Evolutionary conservation across 2,888 invertebrate genomes (phyloP).

Genomic region (Zygaena filipendulae): DNA sequence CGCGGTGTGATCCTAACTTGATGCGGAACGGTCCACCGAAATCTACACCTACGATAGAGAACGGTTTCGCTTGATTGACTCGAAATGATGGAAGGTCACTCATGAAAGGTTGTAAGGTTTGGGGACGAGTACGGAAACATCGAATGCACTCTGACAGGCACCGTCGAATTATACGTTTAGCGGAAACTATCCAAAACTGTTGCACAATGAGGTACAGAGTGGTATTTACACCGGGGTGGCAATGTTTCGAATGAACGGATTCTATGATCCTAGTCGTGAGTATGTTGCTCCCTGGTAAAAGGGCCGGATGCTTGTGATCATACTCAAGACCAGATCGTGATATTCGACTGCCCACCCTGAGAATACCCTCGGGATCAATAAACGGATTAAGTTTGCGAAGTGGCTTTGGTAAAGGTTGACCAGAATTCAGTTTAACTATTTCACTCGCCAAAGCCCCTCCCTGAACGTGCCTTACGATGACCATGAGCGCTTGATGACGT

Average conservation of each 20-base stretch:
- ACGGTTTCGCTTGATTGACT: constrained; percentile 10
- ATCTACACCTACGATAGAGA: constrained; percentile 10
- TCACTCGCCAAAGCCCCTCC: constrained; percentile 4
- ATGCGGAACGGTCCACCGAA: constrained; percentile 13
- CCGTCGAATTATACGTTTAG: constrained; percentile 9
- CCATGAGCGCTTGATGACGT: no score
- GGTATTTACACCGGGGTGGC: constrained; percentile 10
- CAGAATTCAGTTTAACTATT: constrained; percentile 1
- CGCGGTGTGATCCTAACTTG: constrained; percentile 6
- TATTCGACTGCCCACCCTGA: constrained; percentile 14
- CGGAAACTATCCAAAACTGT: constrained; percentile 12
- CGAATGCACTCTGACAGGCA: constrained; percentile 8
- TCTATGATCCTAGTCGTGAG: constrained; percentile 8
- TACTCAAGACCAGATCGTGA: constrained; percentile 10
- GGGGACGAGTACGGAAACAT: constrained; percentile 8
- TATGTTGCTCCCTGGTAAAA: constrained; percentile 6
- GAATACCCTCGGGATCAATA: constrained; percentile 8
- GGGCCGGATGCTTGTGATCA: constrained; percentile 9
- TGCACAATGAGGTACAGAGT: constrained; percentile 9
- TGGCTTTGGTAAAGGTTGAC: constrained; percentile 4
- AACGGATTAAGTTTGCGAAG: constrained; percentile 11
- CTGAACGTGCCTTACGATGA: no score
- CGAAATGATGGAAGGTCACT: constrained; percentile 9
- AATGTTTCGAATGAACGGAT: constrained; percentile 8
- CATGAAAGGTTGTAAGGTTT: constrained; percentile 11